These are phyloP conservation scores for Sciaenops ocellatus DNA, from an alignment of 2,797 vertebrate genomes.

Conservation along the genomic window DNA sequence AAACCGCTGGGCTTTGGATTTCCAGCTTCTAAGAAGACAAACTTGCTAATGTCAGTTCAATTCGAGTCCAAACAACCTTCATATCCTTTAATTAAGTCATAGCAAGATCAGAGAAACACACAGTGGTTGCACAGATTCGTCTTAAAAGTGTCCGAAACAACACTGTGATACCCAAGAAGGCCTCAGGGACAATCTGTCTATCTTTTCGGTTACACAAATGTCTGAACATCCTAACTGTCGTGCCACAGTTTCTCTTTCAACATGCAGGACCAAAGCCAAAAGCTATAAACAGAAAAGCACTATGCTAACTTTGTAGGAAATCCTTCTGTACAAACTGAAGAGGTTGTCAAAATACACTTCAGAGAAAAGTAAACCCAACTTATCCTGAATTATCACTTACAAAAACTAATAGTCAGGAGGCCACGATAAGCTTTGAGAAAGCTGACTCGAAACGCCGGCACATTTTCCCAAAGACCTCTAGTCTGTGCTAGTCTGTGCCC, in stretches of 20 bases:
- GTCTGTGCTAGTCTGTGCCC: conserved; percentile 29
- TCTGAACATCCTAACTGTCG: conserved; percentile 48
- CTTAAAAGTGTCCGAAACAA: conserved; percentile 24
- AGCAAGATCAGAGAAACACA: conserved; percentile 9
- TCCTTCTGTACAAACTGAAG: conserved; percentile 57
- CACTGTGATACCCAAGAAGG: conserved; percentile 48
- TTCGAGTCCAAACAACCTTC: conserved; percentile 1
- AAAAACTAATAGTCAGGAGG: conserved; percentile 60
- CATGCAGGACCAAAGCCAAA: conserved; percentile 63
- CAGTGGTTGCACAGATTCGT: conserved; percentile 3
- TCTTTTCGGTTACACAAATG: conserved; percentile 53
- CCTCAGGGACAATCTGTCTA: conserved; percentile 39
- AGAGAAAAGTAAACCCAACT: conserved; percentile 72
- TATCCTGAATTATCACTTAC: conserved; percentile 73
- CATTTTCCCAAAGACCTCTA: conserved; percentile 46
- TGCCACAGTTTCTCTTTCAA: conserved; percentile 58
- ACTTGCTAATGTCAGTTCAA: neutral
- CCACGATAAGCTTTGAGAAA: conserved; percentile 50
- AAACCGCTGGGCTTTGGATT: neutral
- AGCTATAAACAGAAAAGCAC: conserved; percentile 63
- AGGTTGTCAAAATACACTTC: conserved; percentile 78
- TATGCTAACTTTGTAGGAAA: conserved; percentile 66
- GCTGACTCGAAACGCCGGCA: conserved; percentile 29
- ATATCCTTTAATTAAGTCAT: neutral
- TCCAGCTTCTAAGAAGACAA: neutral